Evolutionary conservation across 2,888 invertebrate species (phyloP).

Genomic region (Sycophila texana): DNA sequence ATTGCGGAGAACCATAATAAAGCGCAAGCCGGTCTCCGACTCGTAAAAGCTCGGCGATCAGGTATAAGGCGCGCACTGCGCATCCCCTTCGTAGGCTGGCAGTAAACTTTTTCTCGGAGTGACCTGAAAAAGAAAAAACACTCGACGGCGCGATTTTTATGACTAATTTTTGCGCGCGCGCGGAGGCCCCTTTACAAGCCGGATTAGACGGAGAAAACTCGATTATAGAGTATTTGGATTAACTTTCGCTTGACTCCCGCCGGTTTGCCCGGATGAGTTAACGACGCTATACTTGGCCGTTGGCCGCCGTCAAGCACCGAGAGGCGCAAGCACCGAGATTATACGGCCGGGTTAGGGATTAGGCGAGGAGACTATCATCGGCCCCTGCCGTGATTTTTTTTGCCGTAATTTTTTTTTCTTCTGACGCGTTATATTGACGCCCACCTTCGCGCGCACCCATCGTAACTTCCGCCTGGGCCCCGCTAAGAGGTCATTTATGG

Average conservation of each 20-base stretch:
- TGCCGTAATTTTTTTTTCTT: not conserved
- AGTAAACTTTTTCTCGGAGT: not conserved
- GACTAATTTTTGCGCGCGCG: constrained; percentile 58
- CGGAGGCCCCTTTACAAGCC: not conserved
- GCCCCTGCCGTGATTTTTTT: constrained; percentile 36
- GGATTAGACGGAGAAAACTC: constrained; percentile 61
- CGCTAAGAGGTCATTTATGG: no score
- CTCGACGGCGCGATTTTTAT: not conserved
- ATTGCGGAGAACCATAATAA: constrained; percentile 68
- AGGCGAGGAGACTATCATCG: constrained; percentile 22
- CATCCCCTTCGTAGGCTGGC: not conserved
- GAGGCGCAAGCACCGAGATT: not conserved
- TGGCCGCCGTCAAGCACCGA: not conserved
- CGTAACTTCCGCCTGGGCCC: not conserved
- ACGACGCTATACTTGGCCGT: constrained; percentile 4
- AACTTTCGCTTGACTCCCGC: constrained; percentile 66
- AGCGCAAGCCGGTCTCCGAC: constrained; percentile 58
- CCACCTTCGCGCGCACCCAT: not conserved
- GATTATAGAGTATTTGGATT: constrained; percentile 66
- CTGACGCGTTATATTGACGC: not conserved
- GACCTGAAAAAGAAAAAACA: not conserved
- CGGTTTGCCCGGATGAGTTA: constrained; percentile 60
- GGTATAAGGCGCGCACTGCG: constrained; percentile 39
- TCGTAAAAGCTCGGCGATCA: constrained; percentile 45
- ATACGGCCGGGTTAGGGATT: constrained; percentile 56